Evolutionary conservation across 2,888 invertebrate genomes (phyloP).

Genomic region (Temnothorax unifasciatus): DNA sequence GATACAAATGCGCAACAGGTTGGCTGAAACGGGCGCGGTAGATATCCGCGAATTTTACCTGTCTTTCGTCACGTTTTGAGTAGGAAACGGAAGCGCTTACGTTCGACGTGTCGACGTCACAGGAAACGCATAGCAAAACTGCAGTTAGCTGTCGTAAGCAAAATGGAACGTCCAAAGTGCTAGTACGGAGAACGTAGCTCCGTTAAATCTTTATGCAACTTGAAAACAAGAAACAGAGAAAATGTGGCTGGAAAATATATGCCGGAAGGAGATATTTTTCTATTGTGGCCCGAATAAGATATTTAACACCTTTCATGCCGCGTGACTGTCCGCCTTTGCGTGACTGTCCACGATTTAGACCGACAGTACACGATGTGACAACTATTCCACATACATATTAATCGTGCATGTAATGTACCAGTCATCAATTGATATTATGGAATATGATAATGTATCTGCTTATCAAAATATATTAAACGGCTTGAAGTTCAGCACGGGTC

Average conservation of each 20-base stretch:
- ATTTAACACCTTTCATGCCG: neutral
- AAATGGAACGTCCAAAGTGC: neutral
- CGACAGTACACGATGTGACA: neutral
- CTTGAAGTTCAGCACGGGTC: neutral
- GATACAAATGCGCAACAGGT: constrained; percentile 50
- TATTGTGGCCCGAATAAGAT: neutral
- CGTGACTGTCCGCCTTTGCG: neutral
- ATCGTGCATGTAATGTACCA: neutral
- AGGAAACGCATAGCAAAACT: constrained; percentile 6
- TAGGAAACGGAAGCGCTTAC: constrained; percentile 10
- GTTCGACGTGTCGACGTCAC: constrained; percentile 15
- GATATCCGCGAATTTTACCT: constrained; percentile 36
- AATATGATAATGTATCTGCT: neutral
- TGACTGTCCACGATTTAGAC: constrained; percentile 6
- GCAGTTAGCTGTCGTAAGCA: neutral
- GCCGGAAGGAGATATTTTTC: neutral
- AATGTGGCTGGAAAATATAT: neutral
- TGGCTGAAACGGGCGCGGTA: constrained; percentile 35
- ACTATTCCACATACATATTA: neutral
- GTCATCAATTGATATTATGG: neutral
- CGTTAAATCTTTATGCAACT: neutral
- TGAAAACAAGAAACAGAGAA: neutral
- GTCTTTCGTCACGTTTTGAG: constrained; percentile 6
- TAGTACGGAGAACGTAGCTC: too few species aligned
- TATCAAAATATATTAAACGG: neutral